Evolutionary conservation across 2,113 vertebrate species (phyloP).

Genomic region (Bagarius yarrelli): DNA sequence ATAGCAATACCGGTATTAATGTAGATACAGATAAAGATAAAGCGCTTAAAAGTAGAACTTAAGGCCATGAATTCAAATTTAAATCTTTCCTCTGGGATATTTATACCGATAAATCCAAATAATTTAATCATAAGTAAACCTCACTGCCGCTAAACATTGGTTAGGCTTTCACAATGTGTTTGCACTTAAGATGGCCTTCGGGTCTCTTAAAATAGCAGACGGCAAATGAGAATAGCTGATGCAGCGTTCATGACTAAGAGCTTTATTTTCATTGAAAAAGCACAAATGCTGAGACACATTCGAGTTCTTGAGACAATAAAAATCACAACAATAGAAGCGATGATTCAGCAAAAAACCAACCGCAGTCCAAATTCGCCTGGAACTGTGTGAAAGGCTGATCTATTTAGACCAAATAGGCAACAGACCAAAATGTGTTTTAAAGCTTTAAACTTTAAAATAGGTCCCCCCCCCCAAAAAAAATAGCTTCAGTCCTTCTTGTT

Average conservation of each 20-base stretch:
- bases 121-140: neutral
- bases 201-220: slow-evolving; percentile 36
- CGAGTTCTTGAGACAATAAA: slow-evolving; percentile 59
- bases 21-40: neutral
- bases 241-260: slow-evolving; percentile 37
- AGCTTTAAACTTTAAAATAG: neutral
- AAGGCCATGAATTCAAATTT: neutral
- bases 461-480: neutral
- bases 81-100: neutral
- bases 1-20: neutral
- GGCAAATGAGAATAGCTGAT: slow-evolving; percentile 45
- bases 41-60: neutral
- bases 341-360: slow-evolving; percentile 69
- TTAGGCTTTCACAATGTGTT: slow-evolving; percentile 14
- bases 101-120: neutral
- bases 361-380: slow-evolving; percentile 55
- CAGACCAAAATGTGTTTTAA: neutral
- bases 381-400: slow-evolving; percentile 66
- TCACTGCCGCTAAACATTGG: neutral
- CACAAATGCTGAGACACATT: slow-evolving; percentile 42
- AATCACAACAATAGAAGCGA: slow-evolving; percentile 57
- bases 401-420: slow-evolving; percentile 46
- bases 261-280: slow-evolving; percentile 53
- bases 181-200: slow-evolving; percentile 2
- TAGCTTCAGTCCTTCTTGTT: slow-evolving; percentile 2